Evolutionary conservation across 2,797 vertebrate genomes (phyloP).

Genomic region (Phyllotis vaccarum): DNA sequence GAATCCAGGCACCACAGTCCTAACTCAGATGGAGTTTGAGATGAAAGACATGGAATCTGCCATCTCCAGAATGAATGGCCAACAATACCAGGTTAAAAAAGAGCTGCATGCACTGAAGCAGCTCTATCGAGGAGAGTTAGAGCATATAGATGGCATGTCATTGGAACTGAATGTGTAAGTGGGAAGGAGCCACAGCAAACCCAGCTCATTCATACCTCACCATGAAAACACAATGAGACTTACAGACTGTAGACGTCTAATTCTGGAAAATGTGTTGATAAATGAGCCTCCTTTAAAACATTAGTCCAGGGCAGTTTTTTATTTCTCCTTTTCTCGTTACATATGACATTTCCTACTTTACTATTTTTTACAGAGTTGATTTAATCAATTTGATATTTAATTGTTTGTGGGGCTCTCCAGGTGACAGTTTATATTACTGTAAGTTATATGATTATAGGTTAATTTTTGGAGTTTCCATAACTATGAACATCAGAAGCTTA

Average conservation of each 20-base stretch:
- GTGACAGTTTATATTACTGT: not conserved
- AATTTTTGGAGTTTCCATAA: not conserved
- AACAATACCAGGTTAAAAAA: not conserved
- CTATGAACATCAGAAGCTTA: not conserved
- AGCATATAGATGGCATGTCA: not conserved
- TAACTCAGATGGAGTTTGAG: not conserved
- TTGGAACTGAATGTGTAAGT: not conserved
- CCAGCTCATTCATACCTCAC: rapidly evolving
- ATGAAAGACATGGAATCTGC: not conserved
- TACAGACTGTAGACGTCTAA: no score
- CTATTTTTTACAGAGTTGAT: not conserved
- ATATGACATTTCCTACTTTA: not conserved
- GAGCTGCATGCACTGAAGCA: not conserved
- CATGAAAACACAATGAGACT: not conserved
- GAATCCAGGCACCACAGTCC: not conserved
- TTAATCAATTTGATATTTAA: not conserved
- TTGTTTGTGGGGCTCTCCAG: not conserved
- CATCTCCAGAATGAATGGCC: not conserved
- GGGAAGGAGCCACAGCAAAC: no score
- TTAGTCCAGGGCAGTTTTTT: not conserved
- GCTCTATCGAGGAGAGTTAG: not conserved
- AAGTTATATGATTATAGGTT: not conserved
- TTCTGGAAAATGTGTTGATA: not conserved
- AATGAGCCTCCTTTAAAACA: not conserved
- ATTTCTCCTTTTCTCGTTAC: not conserved